Evolutionary conservation across 2,888 invertebrate species (phyloP), one percentile per base, ranked within the genome.

Genomic region (Dexiosoma caninum): DNA sequence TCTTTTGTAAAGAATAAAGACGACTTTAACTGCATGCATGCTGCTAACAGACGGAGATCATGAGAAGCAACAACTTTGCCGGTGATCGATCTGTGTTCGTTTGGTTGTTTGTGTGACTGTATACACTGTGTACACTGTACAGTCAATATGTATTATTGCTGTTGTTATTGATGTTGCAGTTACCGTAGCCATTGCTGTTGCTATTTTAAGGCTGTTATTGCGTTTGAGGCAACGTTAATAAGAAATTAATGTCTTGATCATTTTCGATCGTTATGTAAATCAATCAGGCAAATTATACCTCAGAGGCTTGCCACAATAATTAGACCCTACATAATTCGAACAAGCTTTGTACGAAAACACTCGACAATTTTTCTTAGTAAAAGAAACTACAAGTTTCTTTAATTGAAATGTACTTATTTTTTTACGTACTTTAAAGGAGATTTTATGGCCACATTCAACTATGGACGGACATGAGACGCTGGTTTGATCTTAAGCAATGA

Each of bases 221-320:
- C 27, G 69, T 75, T 78, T 49, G 51, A 76, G 82, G 70, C 76
- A 85, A 87, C 85, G 87, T 86, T 89, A 89, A 89, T 88, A 88
- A 89, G 87, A 89, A 89, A 86, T 88, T 89, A 89, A 89, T 89
- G 89, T 89, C 89, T 89, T 89, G 89, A 89, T 89, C 89, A 89
- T 89, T 89, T 89, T 89, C 88, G 88, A 89, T 89, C 88, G 89
- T 89, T 89, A 89, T 89, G 89, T 89, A 89, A 89, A 89, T 89
- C 89, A 89, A 89, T 89, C 89, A 89, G 88, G 87, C 88, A 89
- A 89, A 89, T 89, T 89, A 89, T 88, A 89, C 87, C 89, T 85
- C 86, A 87, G 87, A 86, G 89, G 88, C 87, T 88, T 88, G 87
- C 87, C 88, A 88, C 86, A 88, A 88, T 88, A 88, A 88, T 88